These are phyloP conservation scores for Malacoraja senta DNA, from an alignment of 2,797 vertebrate species.

Conservation along the genomic window DNA sequence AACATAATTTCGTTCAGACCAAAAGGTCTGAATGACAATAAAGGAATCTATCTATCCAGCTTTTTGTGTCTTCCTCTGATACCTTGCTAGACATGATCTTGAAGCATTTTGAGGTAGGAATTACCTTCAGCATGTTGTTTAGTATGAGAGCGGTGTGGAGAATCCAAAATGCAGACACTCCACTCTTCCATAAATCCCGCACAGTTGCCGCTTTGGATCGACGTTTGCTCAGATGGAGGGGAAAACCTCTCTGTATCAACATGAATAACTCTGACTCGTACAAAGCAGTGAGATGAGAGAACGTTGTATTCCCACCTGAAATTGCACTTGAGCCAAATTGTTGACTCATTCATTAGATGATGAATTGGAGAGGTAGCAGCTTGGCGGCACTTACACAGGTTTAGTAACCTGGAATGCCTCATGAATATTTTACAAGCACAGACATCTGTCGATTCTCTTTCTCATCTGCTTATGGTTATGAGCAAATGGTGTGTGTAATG, in stretches of 20 bases:
- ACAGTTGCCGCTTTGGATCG: neutral
- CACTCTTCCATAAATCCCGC: neutral
- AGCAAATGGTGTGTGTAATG: neutral
- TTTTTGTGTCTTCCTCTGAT: too few species aligned
- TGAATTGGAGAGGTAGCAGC: neutral
- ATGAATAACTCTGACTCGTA: neutral
- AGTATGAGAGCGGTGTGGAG: neutral
- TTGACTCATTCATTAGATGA: neutral
- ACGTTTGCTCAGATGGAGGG: neutral
- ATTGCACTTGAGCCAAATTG: neutral
- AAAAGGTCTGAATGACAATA: too few species aligned
- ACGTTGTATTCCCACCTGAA: neutral
- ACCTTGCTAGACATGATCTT: neutral
- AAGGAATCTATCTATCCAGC: too few species aligned
- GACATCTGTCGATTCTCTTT: neutral
- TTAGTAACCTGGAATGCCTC: neutral
- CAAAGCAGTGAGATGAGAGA: slow-evolving; percentile 4
- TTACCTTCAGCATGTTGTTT: neutral
- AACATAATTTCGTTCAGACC: too few species aligned
- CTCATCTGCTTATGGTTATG: neutral
- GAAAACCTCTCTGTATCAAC: neutral
- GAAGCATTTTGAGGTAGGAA: neutral
- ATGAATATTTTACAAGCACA: neutral
- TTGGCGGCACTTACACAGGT: neutral
- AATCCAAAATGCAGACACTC: neutral